Conservation (phyloP, 2,888 invertebrate genomes). For the Polyommatus iphigenia region DNA sequence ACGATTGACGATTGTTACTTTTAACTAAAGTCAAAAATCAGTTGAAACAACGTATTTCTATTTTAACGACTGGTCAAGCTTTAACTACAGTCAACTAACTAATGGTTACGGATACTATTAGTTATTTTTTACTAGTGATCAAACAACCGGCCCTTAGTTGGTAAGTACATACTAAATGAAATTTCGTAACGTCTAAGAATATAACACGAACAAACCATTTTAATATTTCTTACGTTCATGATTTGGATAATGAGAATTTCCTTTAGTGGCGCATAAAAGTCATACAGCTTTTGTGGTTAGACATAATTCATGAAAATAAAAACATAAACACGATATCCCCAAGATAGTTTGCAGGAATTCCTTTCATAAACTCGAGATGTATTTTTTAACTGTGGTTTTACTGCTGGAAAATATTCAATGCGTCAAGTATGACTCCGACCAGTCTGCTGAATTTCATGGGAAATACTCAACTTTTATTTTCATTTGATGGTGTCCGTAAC, state of each 20-base stretch:
- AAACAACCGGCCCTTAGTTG: too few species aligned
- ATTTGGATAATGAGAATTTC: neutral
- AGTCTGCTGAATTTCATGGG: constrained; percentile 11
- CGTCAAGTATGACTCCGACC: neutral
- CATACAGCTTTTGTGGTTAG: neutral
- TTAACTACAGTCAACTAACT: too few species aligned
- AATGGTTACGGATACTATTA: too few species aligned
- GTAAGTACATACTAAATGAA: too few species aligned
- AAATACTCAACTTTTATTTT: constrained; percentile 13
- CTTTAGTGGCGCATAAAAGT: neutral
- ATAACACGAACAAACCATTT: neutral
- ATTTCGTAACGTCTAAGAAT: neutral
- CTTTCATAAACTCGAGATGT: neutral
- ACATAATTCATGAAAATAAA: neutral
- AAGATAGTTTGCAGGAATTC: constrained; percentile 5
- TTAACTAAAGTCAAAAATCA: too few species aligned
- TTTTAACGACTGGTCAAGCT: too few species aligned
- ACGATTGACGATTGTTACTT: too few species aligned
- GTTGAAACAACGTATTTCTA: too few species aligned
- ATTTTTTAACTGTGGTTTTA: constrained; percentile 13
- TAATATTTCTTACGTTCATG: neutral
- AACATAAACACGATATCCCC: neutral
- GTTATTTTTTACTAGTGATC: too few species aligned
- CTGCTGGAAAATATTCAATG: neutral
- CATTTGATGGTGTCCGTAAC: neutral